These are phyloP conservation scores for Dynastes hyllus DNA, from an alignment of 2,888 invertebrate genomes.

Conservation along the genomic window DNA sequence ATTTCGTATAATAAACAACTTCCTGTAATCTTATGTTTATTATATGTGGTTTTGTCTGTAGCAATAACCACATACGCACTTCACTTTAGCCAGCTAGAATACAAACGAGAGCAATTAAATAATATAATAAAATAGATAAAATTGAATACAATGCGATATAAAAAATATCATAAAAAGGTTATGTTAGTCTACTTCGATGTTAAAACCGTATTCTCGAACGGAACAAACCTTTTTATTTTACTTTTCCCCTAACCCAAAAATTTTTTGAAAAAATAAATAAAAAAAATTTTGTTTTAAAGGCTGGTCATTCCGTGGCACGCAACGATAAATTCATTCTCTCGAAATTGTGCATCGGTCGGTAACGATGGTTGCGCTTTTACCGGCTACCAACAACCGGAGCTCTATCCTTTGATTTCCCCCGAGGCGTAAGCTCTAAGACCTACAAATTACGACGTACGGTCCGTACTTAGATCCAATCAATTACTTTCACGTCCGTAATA, in stretches of 20 bases:
- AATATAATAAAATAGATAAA: too few species aligned
- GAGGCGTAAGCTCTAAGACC: conserved; percentile 53
- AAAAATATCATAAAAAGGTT: conserved; percentile 2
- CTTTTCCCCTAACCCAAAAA: too few species aligned
- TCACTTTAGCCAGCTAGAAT: too few species aligned
- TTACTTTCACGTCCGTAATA: conserved; percentile 44
- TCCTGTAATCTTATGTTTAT: too few species aligned
- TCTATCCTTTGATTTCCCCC: conserved; percentile 55
- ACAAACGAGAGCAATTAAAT: too few species aligned
- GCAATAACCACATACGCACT: too few species aligned
- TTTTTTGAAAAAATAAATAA: too few species aligned
- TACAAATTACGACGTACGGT: conserved; percentile 48
- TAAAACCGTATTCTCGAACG: not conserved
- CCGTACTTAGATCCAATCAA: conserved; percentile 50
- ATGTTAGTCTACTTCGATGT: not conserved
- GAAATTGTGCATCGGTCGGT: conserved; percentile 52
- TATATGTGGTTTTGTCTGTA: too few species aligned
- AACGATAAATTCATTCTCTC: conserved; percentile 51
- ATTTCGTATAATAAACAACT: too few species aligned
- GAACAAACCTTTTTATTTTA: too few species aligned
- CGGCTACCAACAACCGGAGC: conserved; percentile 49
- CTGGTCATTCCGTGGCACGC: conserved; percentile 45
- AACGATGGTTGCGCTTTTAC: conserved; percentile 56
- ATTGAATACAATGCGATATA: not conserved
- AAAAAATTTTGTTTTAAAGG: conserved; percentile 42